Percentiles rank a stretch among this genome's conserved stretches.
Evolutionary conservation across 2,113 vertebrate genomes (phyloP).

Genomic region (Apteryx owenii): DNA sequence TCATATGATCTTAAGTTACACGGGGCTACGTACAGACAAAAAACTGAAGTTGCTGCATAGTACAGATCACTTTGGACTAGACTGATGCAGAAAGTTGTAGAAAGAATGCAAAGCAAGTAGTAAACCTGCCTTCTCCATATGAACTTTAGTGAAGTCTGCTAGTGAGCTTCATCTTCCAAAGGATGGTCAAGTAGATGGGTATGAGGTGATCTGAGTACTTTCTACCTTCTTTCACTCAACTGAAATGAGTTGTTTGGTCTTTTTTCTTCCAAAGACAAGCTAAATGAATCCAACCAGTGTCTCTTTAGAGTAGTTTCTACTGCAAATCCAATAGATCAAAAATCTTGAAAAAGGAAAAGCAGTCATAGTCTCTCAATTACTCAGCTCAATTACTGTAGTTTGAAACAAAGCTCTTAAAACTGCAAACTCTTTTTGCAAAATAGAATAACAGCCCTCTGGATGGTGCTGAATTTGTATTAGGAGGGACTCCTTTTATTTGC

Average conservation of each 20-base stretch:
- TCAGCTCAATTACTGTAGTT: not conserved
- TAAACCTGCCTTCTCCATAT: not conserved
- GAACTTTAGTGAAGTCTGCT: rapidly evolving
- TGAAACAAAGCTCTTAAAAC: not conserved
- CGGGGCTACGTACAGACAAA: rapidly evolving
- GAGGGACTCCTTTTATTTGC: not conserved
- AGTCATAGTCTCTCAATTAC: not conserved
- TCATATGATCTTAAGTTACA: rapidly evolving
- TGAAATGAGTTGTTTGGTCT: not conserved
- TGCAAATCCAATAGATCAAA: not conserved
- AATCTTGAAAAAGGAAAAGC: not conserved
- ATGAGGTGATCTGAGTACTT: not conserved
- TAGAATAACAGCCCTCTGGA: not conserved
- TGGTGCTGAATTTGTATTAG: not conserved
- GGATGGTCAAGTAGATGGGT: not conserved
- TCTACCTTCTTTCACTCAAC: not conserved
- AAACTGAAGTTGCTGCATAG: too few relatives aligned
- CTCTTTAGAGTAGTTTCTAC: not conserved
- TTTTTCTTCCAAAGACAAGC: not conserved
- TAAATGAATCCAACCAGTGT: not conserved
- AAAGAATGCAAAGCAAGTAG: not conserved
- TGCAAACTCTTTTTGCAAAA: not conserved
- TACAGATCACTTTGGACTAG: not conserved
- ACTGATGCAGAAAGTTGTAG: not conserved
- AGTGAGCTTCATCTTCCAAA: rapidly evolving